Percentiles rank a stretch among this genome's conserved stretches.
Conservation (phyloP, 2,888 invertebrate species). For the Cylloceria caligata region DNA sequence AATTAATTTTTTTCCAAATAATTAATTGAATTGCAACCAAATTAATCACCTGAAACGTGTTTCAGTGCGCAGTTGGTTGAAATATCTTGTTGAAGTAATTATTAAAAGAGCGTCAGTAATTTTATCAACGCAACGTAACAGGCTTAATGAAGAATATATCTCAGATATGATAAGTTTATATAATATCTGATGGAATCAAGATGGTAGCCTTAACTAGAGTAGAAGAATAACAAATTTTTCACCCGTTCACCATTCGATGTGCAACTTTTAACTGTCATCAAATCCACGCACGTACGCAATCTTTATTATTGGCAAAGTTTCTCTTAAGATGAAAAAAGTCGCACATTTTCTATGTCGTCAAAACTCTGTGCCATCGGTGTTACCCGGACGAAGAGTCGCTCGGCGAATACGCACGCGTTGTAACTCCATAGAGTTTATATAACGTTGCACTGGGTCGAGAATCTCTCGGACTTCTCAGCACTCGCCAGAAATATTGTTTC, state of each 20-base stretch:
- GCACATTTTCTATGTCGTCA: slow-evolving; percentile 5
- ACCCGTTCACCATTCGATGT: neutral
- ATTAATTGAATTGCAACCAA: too few relatives aligned
- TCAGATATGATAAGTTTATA: too few relatives aligned
- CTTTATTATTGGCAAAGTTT: slow-evolving; percentile 55
- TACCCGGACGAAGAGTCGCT: neutral
- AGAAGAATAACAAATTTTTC: too few relatives aligned
- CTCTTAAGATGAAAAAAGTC: slow-evolving; percentile 30
- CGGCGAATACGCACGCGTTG: slow-evolving; percentile 25
- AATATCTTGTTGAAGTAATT: too few relatives aligned
- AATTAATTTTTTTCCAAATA: too few relatives aligned
- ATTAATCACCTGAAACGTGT: too few relatives aligned
- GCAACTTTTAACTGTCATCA: neutral
- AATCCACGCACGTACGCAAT: slow-evolving; percentile 28
- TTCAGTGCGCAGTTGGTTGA: too few relatives aligned
- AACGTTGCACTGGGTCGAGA: slow-evolving; percentile 9
- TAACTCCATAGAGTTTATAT: slow-evolving; percentile 8
- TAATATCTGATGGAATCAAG: too few relatives aligned
- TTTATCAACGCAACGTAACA: too few relatives aligned
- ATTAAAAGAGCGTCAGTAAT: too few relatives aligned
- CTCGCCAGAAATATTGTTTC: slow-evolving; percentile 61
- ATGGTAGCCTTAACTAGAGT: too few relatives aligned
- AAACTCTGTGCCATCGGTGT: neutral
- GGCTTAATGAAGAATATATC: too few relatives aligned
- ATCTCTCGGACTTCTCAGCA: slow-evolving; percentile 26